A percentile compares a stretch with the other conserved stretches of the same genome.
Conservation (phyloP, 2,113 vertebrate genomes). For the Falco punctatus region DNA sequence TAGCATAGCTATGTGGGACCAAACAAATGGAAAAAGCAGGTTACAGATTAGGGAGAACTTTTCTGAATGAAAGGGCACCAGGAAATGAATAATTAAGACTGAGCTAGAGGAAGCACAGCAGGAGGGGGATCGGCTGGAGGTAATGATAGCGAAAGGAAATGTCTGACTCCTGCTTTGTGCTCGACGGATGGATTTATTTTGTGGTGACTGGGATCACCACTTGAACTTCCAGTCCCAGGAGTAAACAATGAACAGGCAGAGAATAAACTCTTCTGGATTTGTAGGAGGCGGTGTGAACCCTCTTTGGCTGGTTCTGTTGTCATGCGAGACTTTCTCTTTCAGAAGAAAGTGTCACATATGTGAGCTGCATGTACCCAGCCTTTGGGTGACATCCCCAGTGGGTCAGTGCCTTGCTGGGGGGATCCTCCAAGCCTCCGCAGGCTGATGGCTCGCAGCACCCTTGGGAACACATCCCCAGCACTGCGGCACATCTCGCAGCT, state of each 20-base stretch:
- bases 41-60: not conserved
- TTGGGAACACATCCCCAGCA: fast-evolving
- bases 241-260: not conserved
- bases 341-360: fast-evolving
- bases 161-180: not conserved
- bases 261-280: not conserved
- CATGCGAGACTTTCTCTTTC: not conserved
- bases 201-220: not conserved
- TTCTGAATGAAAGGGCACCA: not conserved
- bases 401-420: not conserved
- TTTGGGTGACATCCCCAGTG: not conserved
- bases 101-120: not conserved
- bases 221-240: not conserved
- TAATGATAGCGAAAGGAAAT: not conserved
- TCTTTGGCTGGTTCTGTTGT: not conserved
- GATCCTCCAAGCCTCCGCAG: too few relatives aligned
- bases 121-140: not conserved
- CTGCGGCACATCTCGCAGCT: not conserved
- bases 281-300: not conserved
- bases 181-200: not conserved
- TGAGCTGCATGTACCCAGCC: not conserved
- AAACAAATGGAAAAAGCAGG: not conserved
- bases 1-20: not conserved
- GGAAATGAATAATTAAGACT: not conserved
- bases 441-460: not conserved